Percentiles rank a stretch among this genome's conserved stretches.
Conservation (phyloP, 2,888 invertebrate genomes). For the Eilema caniola region DNA sequence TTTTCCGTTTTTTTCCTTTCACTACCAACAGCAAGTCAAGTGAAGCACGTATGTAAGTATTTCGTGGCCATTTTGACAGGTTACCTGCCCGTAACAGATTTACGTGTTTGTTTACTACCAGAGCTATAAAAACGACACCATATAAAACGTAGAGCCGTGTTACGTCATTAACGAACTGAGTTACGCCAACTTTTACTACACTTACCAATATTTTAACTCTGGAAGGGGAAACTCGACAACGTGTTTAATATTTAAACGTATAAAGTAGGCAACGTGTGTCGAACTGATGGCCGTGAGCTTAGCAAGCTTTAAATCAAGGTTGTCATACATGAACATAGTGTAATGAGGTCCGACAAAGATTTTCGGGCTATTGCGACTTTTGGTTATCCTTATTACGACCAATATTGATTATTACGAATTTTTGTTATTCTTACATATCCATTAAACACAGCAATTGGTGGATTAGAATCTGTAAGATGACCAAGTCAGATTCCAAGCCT, state of each 20-base stretch:
- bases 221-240: conserved; percentile 26
- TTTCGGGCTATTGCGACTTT: no score
- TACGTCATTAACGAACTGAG: background rate
- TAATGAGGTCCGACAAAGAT: no score
- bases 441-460: no score
- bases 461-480: no score
- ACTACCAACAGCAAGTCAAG: no score
- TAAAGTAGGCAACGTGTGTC: conserved; percentile 24
- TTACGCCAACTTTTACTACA: conserved; percentile 15
- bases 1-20: no score
- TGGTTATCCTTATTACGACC: no score
- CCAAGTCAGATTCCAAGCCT: no score
- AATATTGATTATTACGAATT: no score
- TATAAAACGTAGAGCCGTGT: background rate
- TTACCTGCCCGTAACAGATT: background rate
- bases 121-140: background rate
- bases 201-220: conserved; percentile 20
- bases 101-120: background rate
- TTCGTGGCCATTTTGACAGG: no score
- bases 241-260: conserved; percentile 41
- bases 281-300: conserved; percentile 20
- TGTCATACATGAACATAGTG: background rate
- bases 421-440: no score
- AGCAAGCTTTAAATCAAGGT: conserved; percentile 21
- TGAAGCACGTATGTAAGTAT: no score